Evolutionary conservation across 2,113 vertebrate genomes (phyloP), one percentile per base, ranked within the genome.

Genomic region (Dipodomys merriami): DNA sequence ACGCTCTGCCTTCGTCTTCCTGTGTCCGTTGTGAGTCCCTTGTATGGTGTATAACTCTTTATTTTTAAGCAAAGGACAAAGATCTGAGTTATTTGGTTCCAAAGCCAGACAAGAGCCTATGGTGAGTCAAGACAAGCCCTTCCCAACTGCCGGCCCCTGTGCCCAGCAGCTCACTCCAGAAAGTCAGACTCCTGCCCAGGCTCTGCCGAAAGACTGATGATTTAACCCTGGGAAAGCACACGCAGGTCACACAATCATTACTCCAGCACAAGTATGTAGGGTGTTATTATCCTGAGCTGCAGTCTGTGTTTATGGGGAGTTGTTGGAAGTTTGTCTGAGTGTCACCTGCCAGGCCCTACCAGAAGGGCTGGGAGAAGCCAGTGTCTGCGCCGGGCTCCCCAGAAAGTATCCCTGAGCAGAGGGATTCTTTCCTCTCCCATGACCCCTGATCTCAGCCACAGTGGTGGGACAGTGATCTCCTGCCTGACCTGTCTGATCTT

Each of bases 401-500:
- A 57, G 49, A 44, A 73, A 82, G 60, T n/a, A 4, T 16, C 67
- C 46, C 72, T 29, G 29, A 35, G 18, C 1, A 69, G 57, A 78
- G 68, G 5, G 6, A 8, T 19, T 30, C 39, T 71, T 64, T 16
- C 23, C 0, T 0, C 30, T 49, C 1, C 19, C 18, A 2, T 30
- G 1, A 18, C 29, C 35, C 64, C 85, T 44, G 25, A 68, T 16
- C 68, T 67, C 72, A 30, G 85, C 73, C 15, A 1, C 5, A 20
- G 22, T 19, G 29, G 44, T 25, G 53, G 81, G 13, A 4, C 22
- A 9, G 7, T 46, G 0, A 20, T 81, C 83, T 68, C 79, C 87
- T 83, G 0, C 68, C 87, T 92, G 87, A 91, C 91, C 91, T 49
- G 65, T 95, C 94, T 83, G 62, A 76, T 92, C 67, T 69, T 85